A percentile compares a stretch with the other conserved stretches of the same genome.
Evolutionary conservation across 92 coral and sea anemone species (phyloP).

Genomic region (Palythoa caribaeorum): DNA sequence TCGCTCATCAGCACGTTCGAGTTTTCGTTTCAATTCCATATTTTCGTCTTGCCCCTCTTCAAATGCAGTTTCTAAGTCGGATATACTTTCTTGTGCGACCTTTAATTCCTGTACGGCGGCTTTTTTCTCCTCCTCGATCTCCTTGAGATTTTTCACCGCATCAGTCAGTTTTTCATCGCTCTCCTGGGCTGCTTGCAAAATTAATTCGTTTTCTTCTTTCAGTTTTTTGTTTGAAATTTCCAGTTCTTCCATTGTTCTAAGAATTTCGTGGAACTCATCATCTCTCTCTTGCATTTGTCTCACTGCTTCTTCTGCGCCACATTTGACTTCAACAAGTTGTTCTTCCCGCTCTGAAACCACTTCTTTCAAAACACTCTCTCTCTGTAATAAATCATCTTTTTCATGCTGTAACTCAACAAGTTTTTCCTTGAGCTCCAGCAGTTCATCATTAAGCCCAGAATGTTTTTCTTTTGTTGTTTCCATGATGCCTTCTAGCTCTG

Average conservation of each 20-base stretch:
- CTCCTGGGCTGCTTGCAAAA: constrained; percentile 49
- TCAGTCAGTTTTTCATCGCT: constrained; percentile 62
- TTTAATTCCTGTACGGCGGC: constrained; percentile 58
- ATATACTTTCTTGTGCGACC: constrained; percentile 73
- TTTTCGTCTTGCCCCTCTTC: constrained; percentile 73
- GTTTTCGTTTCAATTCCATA: constrained; percentile 50
- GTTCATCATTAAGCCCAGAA: constrained; percentile 68
- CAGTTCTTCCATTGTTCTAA: constrained; percentile 59
- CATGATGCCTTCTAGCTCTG: constrained; percentile 67
- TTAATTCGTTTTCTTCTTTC: constrained; percentile 57
- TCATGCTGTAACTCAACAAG: constrained; percentile 56
- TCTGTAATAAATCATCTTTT: constrained; percentile 53
- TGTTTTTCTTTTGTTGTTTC: constrained; percentile 56
- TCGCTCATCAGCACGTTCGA: constrained; percentile 64
- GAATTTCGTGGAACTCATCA: constrained; percentile 58
- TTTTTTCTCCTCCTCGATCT: constrained; percentile 53
- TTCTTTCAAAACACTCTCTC: constrained; percentile 62
- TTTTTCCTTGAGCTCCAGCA: constrained; percentile 67
- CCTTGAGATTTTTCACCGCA: constrained; percentile 52
- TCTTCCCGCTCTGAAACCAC: constrained; percentile 70
- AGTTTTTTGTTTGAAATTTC: constrained; percentile 51
- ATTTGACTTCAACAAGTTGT: constrained; percentile 55
- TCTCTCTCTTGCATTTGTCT: constrained; percentile 63
- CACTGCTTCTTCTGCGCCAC: constrained; percentile 57
- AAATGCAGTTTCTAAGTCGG: constrained; percentile 75